phyloP scores from a whole-genome alignment of 2,888 invertebrate genomes.

The Macrosoma leucophasiata region DNA sequence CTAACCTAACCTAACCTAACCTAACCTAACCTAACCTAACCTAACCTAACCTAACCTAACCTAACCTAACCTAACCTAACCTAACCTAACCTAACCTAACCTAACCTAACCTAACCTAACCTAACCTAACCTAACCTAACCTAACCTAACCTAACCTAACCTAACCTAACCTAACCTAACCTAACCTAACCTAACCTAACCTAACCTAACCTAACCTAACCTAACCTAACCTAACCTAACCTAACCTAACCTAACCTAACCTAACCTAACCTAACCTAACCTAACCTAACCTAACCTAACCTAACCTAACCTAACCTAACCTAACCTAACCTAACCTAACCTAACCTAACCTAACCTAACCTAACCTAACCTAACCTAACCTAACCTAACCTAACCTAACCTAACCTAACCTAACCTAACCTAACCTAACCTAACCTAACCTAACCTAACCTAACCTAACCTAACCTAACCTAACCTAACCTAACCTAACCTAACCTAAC shows the following conservation, averaged over 20 bases:
- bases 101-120: neutral
- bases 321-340: too few relatives aligned
- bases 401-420: too few relatives aligned
- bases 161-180: neutral
- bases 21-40: neutral
- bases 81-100: neutral
- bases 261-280: conserved; percentile 1
- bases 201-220: conserved; percentile 1
- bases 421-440: too few relatives aligned
- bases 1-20: neutral
- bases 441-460: too few relatives aligned
- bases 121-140: neutral
- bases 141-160: neutral
- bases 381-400: too few relatives aligned
- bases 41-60: neutral
- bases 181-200: conserved; percentile 1
- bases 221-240: conserved; percentile 1
- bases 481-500: too few relatives aligned
- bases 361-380: too few relatives aligned
- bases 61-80: neutral
- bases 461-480: too few relatives aligned
- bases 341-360: too few relatives aligned
- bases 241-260: conserved; percentile 2
- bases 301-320: neutral
- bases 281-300: neutral